Conservation (phyloP, 2,113 vertebrate species). For the Typhlomys cinereus region DNA sequence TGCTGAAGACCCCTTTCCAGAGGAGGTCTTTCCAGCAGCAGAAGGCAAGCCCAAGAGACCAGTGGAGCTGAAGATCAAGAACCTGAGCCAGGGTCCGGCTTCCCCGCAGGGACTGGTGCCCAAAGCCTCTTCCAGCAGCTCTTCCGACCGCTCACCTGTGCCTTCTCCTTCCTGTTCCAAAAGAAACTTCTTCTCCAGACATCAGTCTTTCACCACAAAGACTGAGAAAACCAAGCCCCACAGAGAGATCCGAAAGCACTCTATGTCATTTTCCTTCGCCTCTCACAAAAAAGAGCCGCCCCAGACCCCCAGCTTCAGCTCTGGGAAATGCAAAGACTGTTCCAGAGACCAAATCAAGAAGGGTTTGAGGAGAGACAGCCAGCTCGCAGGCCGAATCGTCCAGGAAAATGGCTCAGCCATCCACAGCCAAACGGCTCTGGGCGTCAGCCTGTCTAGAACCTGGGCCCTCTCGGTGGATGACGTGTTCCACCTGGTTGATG, state of each 20-base stretch:
- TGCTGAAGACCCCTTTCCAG: slow-evolving; percentile 86
- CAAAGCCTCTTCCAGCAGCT: slow-evolving; percentile 86
- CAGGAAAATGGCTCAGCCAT: slow-evolving; percentile 83
- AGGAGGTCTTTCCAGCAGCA: slow-evolving; percentile 84
- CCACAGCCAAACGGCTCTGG: slow-evolving; percentile 51
- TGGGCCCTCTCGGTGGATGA: slow-evolving; percentile 88
- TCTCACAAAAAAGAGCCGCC: slow-evolving; percentile 81
- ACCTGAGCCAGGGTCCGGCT: slow-evolving; percentile 68
- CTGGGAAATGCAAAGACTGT: slow-evolving; percentile 67
- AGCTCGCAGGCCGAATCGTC: slow-evolving; percentile 88
- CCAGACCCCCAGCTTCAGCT: slow-evolving; percentile 85
- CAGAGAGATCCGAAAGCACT: slow-evolving; percentile 87
- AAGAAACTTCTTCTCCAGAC: slow-evolving; percentile 80
- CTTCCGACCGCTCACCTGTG: slow-evolving; percentile 88
- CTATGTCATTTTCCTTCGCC: slow-evolving; percentile 88
- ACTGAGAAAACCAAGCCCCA: slow-evolving; percentile 65
- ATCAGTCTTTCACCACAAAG: slow-evolving; percentile 82
- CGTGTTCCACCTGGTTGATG: slow-evolving; percentile 89
- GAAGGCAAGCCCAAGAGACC: slow-evolving; percentile 54
- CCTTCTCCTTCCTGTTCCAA: slow-evolving; percentile 89
- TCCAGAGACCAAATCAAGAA: slow-evolving; percentile 84
- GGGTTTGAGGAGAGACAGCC: slow-evolving; percentile 84
- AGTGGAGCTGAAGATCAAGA: slow-evolving; percentile 74
- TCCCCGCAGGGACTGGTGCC: slow-evolving; percentile 36
- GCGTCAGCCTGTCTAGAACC: slow-evolving; percentile 30